Conservation (phyloP, 30 jellyfish, hydroid and myxozoan species). For the Aurelia sp. region DNA sequence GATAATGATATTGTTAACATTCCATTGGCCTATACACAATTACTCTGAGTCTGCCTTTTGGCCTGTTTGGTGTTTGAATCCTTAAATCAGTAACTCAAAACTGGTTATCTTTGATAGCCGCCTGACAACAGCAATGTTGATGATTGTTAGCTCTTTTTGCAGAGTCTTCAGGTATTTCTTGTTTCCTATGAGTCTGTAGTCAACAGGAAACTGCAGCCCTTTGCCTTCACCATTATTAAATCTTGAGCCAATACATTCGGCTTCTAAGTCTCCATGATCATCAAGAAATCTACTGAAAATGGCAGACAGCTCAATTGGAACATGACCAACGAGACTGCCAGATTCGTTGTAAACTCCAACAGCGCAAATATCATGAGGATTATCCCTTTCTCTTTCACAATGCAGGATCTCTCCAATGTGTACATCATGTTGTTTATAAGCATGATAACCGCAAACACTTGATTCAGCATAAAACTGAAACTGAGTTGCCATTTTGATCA, state of each 20-base stretch:
- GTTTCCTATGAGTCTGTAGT: too few species aligned
- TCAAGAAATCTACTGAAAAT: conserved; percentile 34
- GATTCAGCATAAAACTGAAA: conserved; percentile 3
- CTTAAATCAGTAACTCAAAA: too few species aligned
- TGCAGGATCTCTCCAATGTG: conserved; percentile 41
- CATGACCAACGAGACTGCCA: conserved; percentile 46
- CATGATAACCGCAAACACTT: conserved; percentile 53
- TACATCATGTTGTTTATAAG: conserved; percentile 45
- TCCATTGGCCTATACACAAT: too few species aligned
- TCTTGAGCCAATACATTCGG: conserved; percentile 16
- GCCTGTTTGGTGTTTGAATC: too few species aligned
- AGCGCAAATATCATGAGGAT: conserved; percentile 39
- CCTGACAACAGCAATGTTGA: too few species aligned
- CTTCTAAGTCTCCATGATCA: conserved; percentile 50
- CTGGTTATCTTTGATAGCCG: too few species aligned
- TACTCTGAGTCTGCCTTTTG: too few species aligned
- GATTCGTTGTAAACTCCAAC: conserved; percentile 45
- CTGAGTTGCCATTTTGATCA: not conserved
- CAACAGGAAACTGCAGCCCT: too few species aligned
- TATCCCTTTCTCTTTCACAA: conserved; percentile 31
- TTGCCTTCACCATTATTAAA: too few species aligned
- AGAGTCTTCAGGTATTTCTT: too few species aligned
- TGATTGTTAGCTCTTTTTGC: too few species aligned
- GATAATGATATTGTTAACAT: too few species aligned
- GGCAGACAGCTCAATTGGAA: conserved; percentile 45